phyloP scores from a whole-genome alignment of 2,113 vertebrate species.

The Kryptolebias marmoratus region DNA sequence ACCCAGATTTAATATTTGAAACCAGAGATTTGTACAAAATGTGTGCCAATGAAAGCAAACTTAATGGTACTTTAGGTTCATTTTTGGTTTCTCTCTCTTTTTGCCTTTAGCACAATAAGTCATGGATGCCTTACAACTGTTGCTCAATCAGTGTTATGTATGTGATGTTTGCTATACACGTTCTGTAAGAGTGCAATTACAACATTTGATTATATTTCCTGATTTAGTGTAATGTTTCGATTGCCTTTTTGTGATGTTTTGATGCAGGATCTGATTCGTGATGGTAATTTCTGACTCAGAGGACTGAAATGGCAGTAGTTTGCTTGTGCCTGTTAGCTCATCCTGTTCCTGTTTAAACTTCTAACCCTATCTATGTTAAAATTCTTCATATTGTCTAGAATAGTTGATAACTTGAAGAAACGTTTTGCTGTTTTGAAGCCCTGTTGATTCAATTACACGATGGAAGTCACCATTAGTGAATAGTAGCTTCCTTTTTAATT shows the following conservation, averaged over 20 bases:
- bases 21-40: slow-evolving; percentile 45
- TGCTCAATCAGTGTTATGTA: slow-evolving; percentile 71
- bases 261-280: slow-evolving; percentile 20
- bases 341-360: slow-evolving; percentile 15
- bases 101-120: slow-evolving; percentile 42
- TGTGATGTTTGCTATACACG: slow-evolving; percentile 51
- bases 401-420: not conserved
- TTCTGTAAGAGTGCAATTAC: slow-evolving; percentile 51
- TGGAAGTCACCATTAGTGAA: slow-evolving; percentile 10
- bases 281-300: slow-evolving; percentile 19
- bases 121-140: slow-evolving; percentile 60
- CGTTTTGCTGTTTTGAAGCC: slow-evolving; percentile 43
- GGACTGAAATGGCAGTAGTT: not conserved
- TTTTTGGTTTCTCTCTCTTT: slow-evolving; percentile 18
- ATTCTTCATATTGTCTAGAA: slow-evolving; percentile 7
- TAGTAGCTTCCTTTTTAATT: slow-evolving; percentile 21
- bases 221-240: slow-evolving; percentile 35
- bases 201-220: slow-evolving; percentile 32
- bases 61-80: slow-evolving; percentile 23
- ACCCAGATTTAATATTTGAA: slow-evolving; percentile 54
- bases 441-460: slow-evolving; percentile 13
- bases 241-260: slow-evolving; percentile 21
- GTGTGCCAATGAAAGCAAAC: slow-evolving; percentile 73
- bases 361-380: slow-evolving; percentile 37
- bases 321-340: slow-evolving; percentile 49